These are phyloP conservation scores for Drosophila insularis DNA, from an alignment of 1,140 invertebrate species.

Conservation along the genomic window DNA sequence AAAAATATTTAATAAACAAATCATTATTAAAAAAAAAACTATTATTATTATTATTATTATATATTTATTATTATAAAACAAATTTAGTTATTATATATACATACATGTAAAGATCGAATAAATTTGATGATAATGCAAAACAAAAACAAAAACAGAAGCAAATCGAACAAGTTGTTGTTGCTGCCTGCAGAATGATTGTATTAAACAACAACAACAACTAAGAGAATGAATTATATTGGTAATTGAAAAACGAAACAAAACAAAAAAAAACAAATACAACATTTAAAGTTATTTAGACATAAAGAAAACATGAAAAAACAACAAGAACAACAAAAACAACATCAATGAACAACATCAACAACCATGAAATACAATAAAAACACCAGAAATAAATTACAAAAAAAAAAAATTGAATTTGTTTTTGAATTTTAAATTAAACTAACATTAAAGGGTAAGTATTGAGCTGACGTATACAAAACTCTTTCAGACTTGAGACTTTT, in stretches of 20 bases:
- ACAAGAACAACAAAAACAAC: slow-evolving; percentile 50
- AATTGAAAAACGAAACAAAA: slow-evolving; percentile 35
- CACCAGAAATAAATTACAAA: slow-evolving; percentile 73
- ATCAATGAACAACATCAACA: slow-evolving; percentile 60
- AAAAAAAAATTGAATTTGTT: neutral
- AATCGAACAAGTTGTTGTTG: slow-evolving; percentile 28
- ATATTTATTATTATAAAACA: slow-evolving; percentile 60
- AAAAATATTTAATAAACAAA: slow-evolving; percentile 80
- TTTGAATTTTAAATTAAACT: slow-evolving; percentile 30
- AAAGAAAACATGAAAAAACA: slow-evolving; percentile 53
- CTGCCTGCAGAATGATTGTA: slow-evolving; percentile 30
- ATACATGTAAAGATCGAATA: slow-evolving; percentile 62
- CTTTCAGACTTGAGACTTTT: no score
- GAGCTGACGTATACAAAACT: no score
- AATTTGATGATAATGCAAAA: slow-evolving; percentile 55
- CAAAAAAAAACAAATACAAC: slow-evolving; percentile 65
- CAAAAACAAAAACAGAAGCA: neutral
- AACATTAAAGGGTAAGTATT: no score
- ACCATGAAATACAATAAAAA: slow-evolving; percentile 79
- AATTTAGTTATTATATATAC: slow-evolving; percentile 76
- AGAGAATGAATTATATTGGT: slow-evolving; percentile 15
- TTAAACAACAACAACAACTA: slow-evolving; percentile 27
- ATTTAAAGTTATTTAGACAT: slow-evolving; percentile 79
- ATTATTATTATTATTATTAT: slow-evolving; percentile 73
- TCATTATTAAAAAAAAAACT: slow-evolving; percentile 79